Evolutionary conservation across 2,797 vertebrate species (phyloP), one percentile per base, ranked within the genome.

Genomic region (Pelochelys cantorii): DNA sequence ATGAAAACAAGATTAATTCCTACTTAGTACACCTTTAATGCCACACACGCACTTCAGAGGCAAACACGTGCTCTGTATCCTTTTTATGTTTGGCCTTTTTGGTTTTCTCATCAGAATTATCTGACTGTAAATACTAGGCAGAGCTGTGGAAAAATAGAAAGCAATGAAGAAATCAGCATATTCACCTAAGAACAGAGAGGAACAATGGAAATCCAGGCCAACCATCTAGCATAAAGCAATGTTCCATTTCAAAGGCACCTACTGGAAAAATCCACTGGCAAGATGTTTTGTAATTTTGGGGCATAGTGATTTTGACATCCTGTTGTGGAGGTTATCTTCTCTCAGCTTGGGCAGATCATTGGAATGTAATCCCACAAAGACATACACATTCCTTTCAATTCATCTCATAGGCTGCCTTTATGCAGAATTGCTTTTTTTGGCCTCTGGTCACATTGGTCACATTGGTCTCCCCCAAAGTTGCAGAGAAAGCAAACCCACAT

Each of bases 1-100:
- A 7, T 59, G 60, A 90, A 97, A 97, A 93, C 79, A 97, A 96
- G 86, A 96, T 96, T 93, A 97, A 97, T 97, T 93, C 54, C 81
- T 94, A 37, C 90, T 97, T 95, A 95, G 48, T 31, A 90, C 78
- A 94, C 90, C 79, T 97, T 94, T 97, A 95, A 93, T 88, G 92
- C 34, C 57, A 81, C 77, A 75, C 54, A 74, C 6, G 55, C 85
- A 34, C 89, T 94, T 95, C 88, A 90, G 80, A 96, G 86, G 92
- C 77, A 96, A 96, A 93, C 0, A 7, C 15, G 15, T 23, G n/a
- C 88, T 95, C 93, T 68, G n/a, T 3, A 79, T 79, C 83, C 95
- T 94, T 82, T 88, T 79, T 91, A 82, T 92, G 90, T 95, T 88
- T 92, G 90, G 74, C 55, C 90, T 92, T 94, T 97, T 89, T 48